Percentiles rank a stretch among this genome's conserved stretches.
These are phyloP conservation scores for Abrostola triplasia DNA, from an alignment of 2,888 invertebrate genomes.

Conservation along the genomic window DNA sequence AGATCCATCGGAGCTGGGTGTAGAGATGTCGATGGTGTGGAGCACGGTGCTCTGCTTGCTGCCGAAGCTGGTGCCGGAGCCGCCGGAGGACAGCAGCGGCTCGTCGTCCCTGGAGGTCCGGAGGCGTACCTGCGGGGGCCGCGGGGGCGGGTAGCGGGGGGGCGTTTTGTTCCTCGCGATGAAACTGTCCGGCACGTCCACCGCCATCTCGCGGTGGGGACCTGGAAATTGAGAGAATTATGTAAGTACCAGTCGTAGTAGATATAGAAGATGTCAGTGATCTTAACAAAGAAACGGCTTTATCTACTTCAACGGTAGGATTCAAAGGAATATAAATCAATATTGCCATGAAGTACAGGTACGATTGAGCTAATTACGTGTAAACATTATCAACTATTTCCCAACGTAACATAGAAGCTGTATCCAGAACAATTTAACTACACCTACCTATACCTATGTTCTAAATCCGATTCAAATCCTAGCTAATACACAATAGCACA, in stretches of 20 bases:
- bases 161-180: constrained; percentile 96
- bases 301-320: no score
- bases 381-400: no score
- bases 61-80: constrained; percentile 82
- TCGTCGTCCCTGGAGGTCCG: constrained; percentile 85
- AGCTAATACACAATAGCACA: no score
- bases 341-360: no score
- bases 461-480: no score
- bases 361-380: no score
- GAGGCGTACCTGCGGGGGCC: constrained; percentile 90
- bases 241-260: background rate
- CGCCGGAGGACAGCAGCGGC: constrained; percentile 82
- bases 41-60: constrained; percentile 83
- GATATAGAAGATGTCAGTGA: background rate
- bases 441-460: no score
- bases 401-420: no score
- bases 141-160: constrained; percentile 95
- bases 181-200: constrained; percentile 98
- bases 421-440: no score
- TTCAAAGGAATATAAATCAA: no score
- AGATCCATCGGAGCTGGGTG: constrained; percentile 79
- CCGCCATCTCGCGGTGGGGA: constrained; percentile 99
- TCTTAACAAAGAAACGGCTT: background rate
- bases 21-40: constrained; percentile 76
- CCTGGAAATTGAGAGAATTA: constrained; percentile 82